Evolutionary conservation across 1,140 invertebrate genomes (phyloP), one percentile per base, ranked within the genome.

Genomic region (Papilio polyxenes): DNA sequence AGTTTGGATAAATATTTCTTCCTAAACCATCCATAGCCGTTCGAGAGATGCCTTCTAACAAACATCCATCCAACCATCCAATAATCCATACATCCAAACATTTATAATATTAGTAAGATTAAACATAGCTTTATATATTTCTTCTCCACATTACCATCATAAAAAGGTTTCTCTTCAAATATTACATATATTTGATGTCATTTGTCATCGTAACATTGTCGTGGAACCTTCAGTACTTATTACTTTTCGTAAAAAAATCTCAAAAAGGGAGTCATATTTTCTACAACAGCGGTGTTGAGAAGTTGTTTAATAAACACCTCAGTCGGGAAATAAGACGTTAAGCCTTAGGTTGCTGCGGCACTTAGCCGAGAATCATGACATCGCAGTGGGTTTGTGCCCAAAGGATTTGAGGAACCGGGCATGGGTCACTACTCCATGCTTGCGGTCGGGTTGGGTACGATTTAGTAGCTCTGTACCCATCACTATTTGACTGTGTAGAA

Each of bases 401-500:
- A 65, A 65, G 62, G 62, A 65, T 23, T 9, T 15, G 23, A 31
- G 62, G 23, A 65, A 65, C 62, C 62, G 62, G 62, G 62, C 62
- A 65, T 65, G 62, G 62, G 62, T 31, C 62, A 31, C 62, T n/a
- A 65, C 62, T 65, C 62, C 62, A 65, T 65, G 62, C 62, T 65
- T 23, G 62, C 62, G 20, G 59, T 20, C 10, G 17, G 20, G 62
- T 65, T 65, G 62, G 62, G 9, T 65, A 31, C 56, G 56, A 59
- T 59, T 59, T 59, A 20, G n/a, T 59, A 59, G 56, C n/a, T 59
- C 56, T 59, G 56, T 13, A 65, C 62, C 62, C 62, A 65, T 65
- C 62, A 65, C 62, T 65, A 65, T 8, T 31, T 65, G 10, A 65
- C 62, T 31, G 23, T 65, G 62, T 65, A 65, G 62, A 65, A 31